Evolutionary conservation across 1,140 invertebrate species (phyloP), one percentile per base, ranked within the genome.

Genomic region (Lineus longissimus): DNA sequence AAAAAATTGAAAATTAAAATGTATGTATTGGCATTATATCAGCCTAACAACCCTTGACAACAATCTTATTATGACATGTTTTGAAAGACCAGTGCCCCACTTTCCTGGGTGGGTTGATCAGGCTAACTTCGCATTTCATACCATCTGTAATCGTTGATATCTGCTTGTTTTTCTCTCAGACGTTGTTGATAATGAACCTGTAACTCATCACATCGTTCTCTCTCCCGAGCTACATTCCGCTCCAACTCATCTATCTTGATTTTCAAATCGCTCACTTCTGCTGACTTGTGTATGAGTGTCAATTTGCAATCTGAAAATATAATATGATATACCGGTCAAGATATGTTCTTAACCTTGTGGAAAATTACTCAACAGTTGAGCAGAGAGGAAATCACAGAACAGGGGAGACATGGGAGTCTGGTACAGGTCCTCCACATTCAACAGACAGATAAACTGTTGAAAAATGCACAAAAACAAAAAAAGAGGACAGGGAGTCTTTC

Each of bases 191-290:
- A 81, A 60, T 76, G 75, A 15, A 69, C 63, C 58, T 79, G 77
- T n/a, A 80, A 63, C 45, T 81, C 77, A 60, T 77, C 75, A 59
- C 70, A 64, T 2, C 67, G 65, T 22, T 74, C 68, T 47, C 67
- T 62, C 55, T 79, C 76, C 58, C 72, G 68, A 15, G 69, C 63
- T 15, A 72, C 61, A 0, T 57, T 36, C n/a, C 67, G 71, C 23
- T 72, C 73, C 43, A 75, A 47, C 23, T 82, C 76, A 66, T 80
- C 79, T 25, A 78, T 27, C 15, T 73, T 68, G 33, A 82, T 79
- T 60, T 75, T 78, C 51, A 79, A 61, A 30, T 82, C 78, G 74
- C 77, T 80, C 1, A 79, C 66, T 65, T 80, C 75, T 0, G 71
- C 72, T 69, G 72, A 76, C 59, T 77, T 76, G 0, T 65, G 55